phyloP scores from a whole-genome alignment of 1,140 invertebrate species.

The Venturia canescens region DNA sequence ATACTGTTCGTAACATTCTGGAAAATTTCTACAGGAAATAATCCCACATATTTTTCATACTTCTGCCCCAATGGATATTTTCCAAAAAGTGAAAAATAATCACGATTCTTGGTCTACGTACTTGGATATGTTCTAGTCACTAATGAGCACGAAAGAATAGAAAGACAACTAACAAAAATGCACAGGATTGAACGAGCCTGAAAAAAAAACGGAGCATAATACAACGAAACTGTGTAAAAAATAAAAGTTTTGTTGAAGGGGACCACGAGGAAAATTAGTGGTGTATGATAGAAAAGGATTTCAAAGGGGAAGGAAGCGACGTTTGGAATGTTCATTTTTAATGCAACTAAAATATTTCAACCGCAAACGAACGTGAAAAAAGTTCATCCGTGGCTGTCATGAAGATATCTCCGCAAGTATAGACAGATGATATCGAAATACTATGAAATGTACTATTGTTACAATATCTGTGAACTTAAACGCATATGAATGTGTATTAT shows the following conservation, averaged over 20 bases:
- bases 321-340: neutral
- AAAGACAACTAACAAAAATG: neutral
- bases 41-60: neutral
- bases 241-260: neutral
- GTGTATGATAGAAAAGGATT: neutral
- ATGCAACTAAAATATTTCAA: neutral
- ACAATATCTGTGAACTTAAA: neutral
- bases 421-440: neutral
- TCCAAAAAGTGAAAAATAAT: neutral
- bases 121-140: neutral
- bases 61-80: neutral
- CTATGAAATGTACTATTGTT: neutral
- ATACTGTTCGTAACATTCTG: neutral
- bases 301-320: neutral
- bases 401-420: neutral
- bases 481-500: neutral
- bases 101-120: neutral
- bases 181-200: neutral
- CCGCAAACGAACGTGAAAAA: neutral
- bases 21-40: neutral
- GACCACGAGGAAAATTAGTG: slow-evolving; percentile 1
- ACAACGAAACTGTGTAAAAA: slow-evolving; percentile 7
- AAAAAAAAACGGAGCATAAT: neutral
- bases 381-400: neutral
- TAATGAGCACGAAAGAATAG: neutral